Base-by-base conservation (phyloP, 2,888 invertebrate species). In the Saturnia japonica region DNA sequence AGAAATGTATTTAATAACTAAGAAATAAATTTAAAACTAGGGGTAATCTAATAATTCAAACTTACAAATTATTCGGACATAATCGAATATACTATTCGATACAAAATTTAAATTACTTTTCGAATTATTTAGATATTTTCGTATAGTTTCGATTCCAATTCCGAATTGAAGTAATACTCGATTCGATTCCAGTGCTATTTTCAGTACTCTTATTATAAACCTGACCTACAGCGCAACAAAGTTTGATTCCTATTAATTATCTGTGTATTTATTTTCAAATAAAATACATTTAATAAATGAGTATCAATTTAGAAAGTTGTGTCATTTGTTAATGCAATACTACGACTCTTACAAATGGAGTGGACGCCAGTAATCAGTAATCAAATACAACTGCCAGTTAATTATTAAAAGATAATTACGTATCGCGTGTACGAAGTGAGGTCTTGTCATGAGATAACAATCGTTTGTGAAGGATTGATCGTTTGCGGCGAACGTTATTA, bases 401-500 rank as follows among this genome's bases (percentile, higher is more conserved):
- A 70, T 70, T 70, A 70, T 67, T 67, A 67, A 54, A 67, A 42
- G 66, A 14, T 70, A 70, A 70, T 70, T 64, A 64, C 22, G 64
- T 60, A 60, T 60, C 51, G 54, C 66, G 51, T 70, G 42, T 67
- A 70, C 70, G 51, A 70, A 70, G 42, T 42, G 51, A 54, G 67
- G 66, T 54, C 66, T 70, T 70, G 70, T 54, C 70, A 70, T 66
- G 67, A 70, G 70, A 70, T 70, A 51, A 67, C 54, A 67, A 70
- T 70, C 70, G 54, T 67, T 43, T 43, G 22, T 16, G 42, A 8
- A 67, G 67, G 70, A 70, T 67, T 54, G 70, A 70, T 70, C 54
- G 64, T 64, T 54, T 60, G 57, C 57, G 57, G 47, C 16, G 40
- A 40, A 68, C 69, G 45, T 40, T 42, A 51, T 40, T 47, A 34